phyloP scores from a whole-genome alignment of 1,140 invertebrate species.

The Drosophila nikananu region DNA sequence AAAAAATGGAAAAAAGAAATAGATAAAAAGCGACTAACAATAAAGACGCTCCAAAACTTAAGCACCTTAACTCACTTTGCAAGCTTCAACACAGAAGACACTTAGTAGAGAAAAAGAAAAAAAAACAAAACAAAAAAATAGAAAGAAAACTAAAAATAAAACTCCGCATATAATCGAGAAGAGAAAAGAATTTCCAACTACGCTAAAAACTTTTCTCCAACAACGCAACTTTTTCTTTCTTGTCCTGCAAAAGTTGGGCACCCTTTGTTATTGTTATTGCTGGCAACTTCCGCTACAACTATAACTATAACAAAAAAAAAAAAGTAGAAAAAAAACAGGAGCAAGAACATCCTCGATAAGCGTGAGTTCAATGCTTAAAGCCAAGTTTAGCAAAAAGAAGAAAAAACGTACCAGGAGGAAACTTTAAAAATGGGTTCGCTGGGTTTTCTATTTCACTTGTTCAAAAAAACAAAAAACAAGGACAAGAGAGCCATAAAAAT shows the following conservation, averaged over 20 bases:
- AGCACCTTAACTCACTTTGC: constrained; percentile 70
- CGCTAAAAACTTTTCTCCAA: constrained; percentile 65
- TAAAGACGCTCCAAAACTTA: constrained; percentile 56
- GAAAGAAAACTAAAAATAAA: constrained; percentile 21
- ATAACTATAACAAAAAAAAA: constrained; percentile 37
- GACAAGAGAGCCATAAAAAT: constrained; percentile 78
- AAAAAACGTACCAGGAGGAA: constrained; percentile 7
- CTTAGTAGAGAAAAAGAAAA: background rate
- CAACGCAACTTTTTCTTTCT: constrained; percentile 59
- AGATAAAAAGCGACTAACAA: constrained; percentile 48
- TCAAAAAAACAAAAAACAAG: constrained; percentile 66
- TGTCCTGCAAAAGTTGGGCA: constrained; percentile 52
- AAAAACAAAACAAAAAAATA: background rate
- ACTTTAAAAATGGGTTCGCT: constrained; percentile 35
- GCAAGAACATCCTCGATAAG: constrained; percentile 65
- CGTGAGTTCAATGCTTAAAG: constrained; percentile 58
- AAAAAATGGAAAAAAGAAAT: constrained; percentile 11
- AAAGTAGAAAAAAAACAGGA: constrained; percentile 45
- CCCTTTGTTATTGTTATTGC: constrained; percentile 41
- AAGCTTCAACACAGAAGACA: constrained; percentile 16
- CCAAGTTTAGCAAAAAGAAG: constrained; percentile 10
- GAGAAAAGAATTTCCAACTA: constrained; percentile 57
- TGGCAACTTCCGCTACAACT: constrained; percentile 55
- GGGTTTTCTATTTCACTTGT: constrained; percentile 77
- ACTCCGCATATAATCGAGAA: constrained; percentile 31